Conservation (phyloP, 2,113 vertebrate genomes). For the Tetrax tetrax region DNA sequence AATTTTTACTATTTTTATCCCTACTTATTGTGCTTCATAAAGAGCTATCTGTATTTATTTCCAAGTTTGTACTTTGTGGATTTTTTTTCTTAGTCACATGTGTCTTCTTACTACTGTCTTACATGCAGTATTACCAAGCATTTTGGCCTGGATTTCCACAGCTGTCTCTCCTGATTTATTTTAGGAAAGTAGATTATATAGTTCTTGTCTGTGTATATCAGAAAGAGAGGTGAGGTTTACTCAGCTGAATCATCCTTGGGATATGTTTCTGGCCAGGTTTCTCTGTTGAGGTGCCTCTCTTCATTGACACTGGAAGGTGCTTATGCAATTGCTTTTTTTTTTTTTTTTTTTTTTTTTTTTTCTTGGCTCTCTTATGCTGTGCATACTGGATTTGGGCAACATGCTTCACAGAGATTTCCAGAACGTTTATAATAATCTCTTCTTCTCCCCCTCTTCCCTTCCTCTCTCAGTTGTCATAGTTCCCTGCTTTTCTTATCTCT, state of each 20-base stretch:
- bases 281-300: background rate
- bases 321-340: background rate
- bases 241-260: background rate
- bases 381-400: background rate
- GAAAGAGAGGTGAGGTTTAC: background rate
- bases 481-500: constrained; percentile 57
- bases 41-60: background rate
- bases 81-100: background rate
- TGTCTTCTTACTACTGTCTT: background rate
- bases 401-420: background rate
- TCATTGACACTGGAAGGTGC: background rate
- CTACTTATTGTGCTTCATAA: background rate
- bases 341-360: background rate
- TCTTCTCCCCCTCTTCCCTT: background rate
- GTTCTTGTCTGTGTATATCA: background rate
- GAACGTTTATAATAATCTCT: background rate
- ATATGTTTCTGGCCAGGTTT: background rate
- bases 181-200: background rate
- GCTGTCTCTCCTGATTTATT: background rate
- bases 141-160: background rate
- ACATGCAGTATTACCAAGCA: background rate
- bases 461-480: constrained; percentile 45
- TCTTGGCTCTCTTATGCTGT: background rate
- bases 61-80: fast-evolving
- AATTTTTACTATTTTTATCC: background rate